These are phyloP conservation scores for Drosophila bocqueti DNA, from an alignment of 1,140 invertebrate species.

Conservation along the genomic window DNA sequence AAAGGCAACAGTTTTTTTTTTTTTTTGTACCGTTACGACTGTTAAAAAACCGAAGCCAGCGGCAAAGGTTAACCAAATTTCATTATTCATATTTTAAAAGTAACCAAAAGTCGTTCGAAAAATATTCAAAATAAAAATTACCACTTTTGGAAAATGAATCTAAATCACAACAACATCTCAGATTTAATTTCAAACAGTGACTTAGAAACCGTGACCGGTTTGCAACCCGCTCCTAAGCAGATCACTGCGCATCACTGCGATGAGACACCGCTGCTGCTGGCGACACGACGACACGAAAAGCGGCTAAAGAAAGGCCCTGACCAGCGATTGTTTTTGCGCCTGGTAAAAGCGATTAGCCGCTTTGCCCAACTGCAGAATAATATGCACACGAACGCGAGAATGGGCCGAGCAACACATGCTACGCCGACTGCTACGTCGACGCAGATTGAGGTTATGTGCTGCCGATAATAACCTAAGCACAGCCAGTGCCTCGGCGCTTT, in stretches of 20 bases:
- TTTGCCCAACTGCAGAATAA: constrained; percentile 20
- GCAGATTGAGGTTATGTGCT: constrained; percentile 54
- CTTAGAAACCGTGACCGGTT: background rate
- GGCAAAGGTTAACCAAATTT: too few species aligned
- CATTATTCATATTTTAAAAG: too few species aligned
- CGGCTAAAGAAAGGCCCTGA: constrained; percentile 22
- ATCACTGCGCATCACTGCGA: constrained; percentile 34
- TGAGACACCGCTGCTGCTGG: constrained; percentile 17
- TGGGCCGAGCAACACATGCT: constrained; percentile 47
- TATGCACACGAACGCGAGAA: constrained; percentile 1
- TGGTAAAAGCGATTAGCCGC: constrained; percentile 31
- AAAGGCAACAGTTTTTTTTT: background rate
- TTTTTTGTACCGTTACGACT: too few species aligned
- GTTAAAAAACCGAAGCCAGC: too few species aligned
- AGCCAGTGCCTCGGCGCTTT: constrained; percentile 17
- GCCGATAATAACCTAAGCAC: constrained; percentile 43
- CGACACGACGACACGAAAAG: constrained; percentile 47
- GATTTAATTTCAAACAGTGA: background rate
- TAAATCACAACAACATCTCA: too few species aligned
- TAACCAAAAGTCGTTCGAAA: too few species aligned
- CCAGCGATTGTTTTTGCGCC: constrained; percentile 18
- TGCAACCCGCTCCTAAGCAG: background rate
- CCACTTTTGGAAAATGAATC: too few species aligned
- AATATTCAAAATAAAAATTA: too few species aligned
- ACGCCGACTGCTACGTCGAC: constrained; percentile 41